Evolutionary conservation across 2,113 vertebrate species (phyloP).

Genomic region (Hippolais icterina): DNA sequence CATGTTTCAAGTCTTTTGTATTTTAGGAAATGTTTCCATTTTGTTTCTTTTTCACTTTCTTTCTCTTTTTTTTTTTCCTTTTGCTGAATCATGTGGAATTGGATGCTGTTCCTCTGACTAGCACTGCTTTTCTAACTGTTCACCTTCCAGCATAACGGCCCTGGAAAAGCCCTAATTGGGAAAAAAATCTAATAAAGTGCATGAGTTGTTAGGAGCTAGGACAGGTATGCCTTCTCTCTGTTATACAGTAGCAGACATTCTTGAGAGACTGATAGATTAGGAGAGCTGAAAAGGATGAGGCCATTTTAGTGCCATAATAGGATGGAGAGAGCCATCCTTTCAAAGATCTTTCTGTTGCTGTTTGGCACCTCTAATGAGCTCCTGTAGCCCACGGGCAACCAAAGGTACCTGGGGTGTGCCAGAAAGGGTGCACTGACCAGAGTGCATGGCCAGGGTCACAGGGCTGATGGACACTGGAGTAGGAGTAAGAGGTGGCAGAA

Average conservation of each 20-base stretch:
- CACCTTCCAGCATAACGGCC: neutral
- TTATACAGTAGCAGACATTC: neutral
- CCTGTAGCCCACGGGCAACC: neutral
- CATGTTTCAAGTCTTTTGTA: neutral
- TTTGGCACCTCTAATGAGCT: neutral
- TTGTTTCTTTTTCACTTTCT: neutral
- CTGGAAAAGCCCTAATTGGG: neutral
- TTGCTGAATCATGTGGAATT: neutral
- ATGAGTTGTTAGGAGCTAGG: neutral
- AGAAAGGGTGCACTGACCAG: neutral
- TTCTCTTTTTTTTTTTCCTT: no score
- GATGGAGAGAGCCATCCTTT: neutral
- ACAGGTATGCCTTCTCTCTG: neutral
- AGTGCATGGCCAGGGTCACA: accelerated
- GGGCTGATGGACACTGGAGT: neutral
- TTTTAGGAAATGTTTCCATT: neutral
- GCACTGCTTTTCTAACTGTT: neutral
- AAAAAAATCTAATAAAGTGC: neutral
- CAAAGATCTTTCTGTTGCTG: neutral
- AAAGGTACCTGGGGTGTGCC: neutral
- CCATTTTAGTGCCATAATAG: neutral
- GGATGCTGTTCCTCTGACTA: neutral
- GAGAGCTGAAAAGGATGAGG: neutral
- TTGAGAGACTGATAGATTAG: neutral
- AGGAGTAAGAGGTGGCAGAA: neutral